phyloP scores from a whole-genome alignment of 2,888 invertebrate species.

The Acleris sparsana region DNA sequence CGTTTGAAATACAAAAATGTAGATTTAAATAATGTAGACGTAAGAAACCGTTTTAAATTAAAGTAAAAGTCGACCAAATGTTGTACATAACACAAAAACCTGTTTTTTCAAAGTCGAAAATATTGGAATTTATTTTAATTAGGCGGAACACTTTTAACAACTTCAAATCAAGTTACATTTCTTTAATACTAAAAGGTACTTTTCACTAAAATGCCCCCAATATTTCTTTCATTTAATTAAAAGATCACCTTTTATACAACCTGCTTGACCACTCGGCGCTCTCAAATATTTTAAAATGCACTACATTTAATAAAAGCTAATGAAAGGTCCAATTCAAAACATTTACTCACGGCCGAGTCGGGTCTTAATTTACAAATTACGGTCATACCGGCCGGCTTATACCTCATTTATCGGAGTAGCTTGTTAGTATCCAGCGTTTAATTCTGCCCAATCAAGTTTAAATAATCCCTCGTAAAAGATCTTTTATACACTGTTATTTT shows the following conservation, averaged over 20 bases:
- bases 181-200: no score
- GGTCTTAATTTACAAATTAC: constrained; percentile 72
- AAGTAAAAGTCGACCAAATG: no score
- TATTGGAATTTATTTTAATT: no score
- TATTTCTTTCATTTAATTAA: no score
- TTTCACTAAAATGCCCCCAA: no score
- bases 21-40: no score
- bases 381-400: constrained; percentile 59
- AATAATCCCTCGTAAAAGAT: constrained; percentile 54
- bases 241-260: constrained; percentile 26
- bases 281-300: constrained; percentile 49
- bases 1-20: no score
- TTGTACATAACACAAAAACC: no score
- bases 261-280: constrained; percentile 44
- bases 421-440: constrained; percentile 51
- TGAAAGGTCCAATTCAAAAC: constrained; percentile 69
- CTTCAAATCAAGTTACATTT: no score
- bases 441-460: constrained; percentile 60
- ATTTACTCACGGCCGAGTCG: constrained; percentile 54
- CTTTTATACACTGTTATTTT: constrained; percentile 63
- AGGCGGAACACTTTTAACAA: no score
- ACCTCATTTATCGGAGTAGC: constrained; percentile 48
- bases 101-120: no score
- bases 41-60: no score
- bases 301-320: constrained; percentile 65